Base-by-base conservation (phyloP, 2,797 vertebrate species). In the Caiman crocodilus region DNA sequence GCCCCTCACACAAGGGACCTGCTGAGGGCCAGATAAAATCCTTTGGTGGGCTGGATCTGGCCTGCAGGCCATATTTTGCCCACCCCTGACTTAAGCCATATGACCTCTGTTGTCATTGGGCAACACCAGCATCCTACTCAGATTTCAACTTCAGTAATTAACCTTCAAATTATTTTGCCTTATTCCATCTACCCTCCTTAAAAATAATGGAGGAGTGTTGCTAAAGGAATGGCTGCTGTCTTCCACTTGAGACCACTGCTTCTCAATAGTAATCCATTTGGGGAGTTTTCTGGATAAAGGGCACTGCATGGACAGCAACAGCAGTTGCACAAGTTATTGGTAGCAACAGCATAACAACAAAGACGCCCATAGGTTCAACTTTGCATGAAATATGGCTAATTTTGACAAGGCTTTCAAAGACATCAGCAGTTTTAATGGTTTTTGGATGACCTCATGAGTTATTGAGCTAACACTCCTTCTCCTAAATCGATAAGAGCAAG, bases 361-460 rank as follows among this genome's bases (percentile, higher is more conserved):
- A 95, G 77, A 55, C 74, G 73, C 0, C 15, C 3, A 55, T 26
- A 4, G 74, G 88, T 28, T 14, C 15, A 83, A 83, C 42, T 7
- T 0, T 1, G 2, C 65, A 80, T 78, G 69, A 42, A 73, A 65
- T 11, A 25, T 17, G 71, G 61, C 80, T 85, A 82, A 88, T 82
- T 14, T 75, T 60, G 56, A 69, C 64, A 9, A 85, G 35, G 79
- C 73, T 94, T 89, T 82, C 88, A 77, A 85, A 82, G 80, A 57
- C 85, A 87, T 9, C 82, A 85, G 86, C 5, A 87, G 88, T 83
- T 94, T 85, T 59, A 89, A 90, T 71, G 80, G 16, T 42, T 85
- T 81, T 76, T 85, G 65, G 63, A 83, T 85, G 80, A 95, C 50
- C 82, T 28, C 65, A 42, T 1, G 30, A 61, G 77, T 73, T 91